Conservation (phyloP, 2,888 invertebrate species). For the Daptonema setosum region DNA sequence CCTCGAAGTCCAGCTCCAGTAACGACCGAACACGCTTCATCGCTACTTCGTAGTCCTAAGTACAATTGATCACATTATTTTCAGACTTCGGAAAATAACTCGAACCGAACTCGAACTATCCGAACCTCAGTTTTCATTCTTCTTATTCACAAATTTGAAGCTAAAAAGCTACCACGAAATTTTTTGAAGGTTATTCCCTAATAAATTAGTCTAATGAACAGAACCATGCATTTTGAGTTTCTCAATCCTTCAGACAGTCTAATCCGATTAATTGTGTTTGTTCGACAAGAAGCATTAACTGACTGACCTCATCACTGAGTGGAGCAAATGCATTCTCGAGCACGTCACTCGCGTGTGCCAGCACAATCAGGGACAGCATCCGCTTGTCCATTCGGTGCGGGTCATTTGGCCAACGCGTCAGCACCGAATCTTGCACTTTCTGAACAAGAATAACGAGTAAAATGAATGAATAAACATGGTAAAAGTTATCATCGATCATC, state of each 20-base stretch:
- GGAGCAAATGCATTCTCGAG: conserved; percentile 97
- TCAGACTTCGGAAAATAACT: no score
- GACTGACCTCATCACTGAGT: conserved; percentile 40
- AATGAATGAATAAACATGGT: not conserved
- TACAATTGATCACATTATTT: conserved; percentile 33
- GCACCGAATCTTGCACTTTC: conserved; percentile 75
- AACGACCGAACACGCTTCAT: conserved; percentile 87
- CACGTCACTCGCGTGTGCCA: conserved; percentile 94
- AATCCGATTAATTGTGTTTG: no score
- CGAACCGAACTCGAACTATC: no score
- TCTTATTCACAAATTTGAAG: no score
- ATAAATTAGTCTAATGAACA: no score
- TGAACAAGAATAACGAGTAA: no score
- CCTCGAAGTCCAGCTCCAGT: conserved; percentile 85
- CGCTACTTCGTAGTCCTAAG: conserved; percentile 86
- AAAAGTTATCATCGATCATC: not conserved
- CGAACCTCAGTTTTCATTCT: no score
- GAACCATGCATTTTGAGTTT: no score
- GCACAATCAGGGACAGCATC: conserved; percentile 68
- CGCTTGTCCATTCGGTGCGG: conserved; percentile 90
- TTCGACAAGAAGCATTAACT: no score
- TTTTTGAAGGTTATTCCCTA: no score
- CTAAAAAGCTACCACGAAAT: no score
- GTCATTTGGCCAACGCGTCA: conserved; percentile 85
- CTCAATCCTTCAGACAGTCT: no score